A percentile compares a stretch with the other conserved stretches of the same genome.
phyloP scores from a whole-genome alignment of 2,113 vertebrate species.

The Hystrix brachyura region DNA sequence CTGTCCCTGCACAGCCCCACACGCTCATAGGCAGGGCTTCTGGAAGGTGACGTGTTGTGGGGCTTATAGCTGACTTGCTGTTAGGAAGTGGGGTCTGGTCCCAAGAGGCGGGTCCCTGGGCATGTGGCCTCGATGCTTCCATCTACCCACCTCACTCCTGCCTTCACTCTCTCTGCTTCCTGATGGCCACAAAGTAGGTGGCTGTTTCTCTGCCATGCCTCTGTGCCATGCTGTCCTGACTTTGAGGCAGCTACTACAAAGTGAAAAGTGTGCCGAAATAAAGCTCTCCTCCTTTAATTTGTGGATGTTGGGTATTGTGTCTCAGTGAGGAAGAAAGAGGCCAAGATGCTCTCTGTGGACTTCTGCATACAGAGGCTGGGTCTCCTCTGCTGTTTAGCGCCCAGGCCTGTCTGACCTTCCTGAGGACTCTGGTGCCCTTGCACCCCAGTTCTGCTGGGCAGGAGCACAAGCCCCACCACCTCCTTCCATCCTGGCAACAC shows the following conservation, averaged over 20 bases:
- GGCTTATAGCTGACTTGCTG: background rate
- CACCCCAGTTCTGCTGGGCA: background rate
- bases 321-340: background rate
- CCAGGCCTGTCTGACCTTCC: background rate
- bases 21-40: background rate
- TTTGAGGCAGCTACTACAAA: background rate
- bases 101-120: background rate
- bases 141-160: background rate
- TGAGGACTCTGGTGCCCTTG: conserved; percentile 38
- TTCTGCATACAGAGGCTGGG: background rate
- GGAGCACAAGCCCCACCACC: background rate
- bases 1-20: background rate
- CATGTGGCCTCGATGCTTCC: background rate
- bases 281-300: background rate
- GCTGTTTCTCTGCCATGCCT: background rate
- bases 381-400: background rate
- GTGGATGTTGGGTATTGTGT: background rate
- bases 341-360: background rate
- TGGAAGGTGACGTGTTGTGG: background rate
- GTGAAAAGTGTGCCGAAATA: background rate
- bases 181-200: too few relatives aligned
- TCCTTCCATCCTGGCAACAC: background rate
- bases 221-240: background rate
- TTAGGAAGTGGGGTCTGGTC: background rate
- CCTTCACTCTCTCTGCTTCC: background rate